Evolutionary conservation across 2,113 vertebrate species (phyloP).

Genomic region (Atrichornis clamosus): DNA sequence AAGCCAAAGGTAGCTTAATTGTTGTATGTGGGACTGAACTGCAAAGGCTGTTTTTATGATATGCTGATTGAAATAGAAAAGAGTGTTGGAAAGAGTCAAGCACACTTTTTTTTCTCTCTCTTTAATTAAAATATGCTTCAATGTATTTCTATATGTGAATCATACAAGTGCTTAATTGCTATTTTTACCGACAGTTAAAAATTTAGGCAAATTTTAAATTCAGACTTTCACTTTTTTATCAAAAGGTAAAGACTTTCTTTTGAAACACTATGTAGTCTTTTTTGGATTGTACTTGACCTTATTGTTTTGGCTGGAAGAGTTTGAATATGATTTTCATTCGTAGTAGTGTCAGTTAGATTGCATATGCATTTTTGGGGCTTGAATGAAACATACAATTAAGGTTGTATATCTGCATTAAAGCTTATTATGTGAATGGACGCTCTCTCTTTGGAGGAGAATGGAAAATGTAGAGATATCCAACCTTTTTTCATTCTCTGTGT

Average conservation of each 20-base stretch:
- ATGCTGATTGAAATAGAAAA: background rate
- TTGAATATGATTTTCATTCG: background rate
- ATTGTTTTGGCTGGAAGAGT: background rate
- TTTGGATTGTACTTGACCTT: background rate
- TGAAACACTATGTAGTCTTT: background rate
- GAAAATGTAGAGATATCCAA: background rate
- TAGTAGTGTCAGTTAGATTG: background rate
- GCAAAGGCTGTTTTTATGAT: background rate
- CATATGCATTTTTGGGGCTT: background rate
- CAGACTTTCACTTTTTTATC: background rate
- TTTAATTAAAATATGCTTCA: background rate
- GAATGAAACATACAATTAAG: background rate
- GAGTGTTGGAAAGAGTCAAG: background rate
- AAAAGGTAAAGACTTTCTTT: background rate
- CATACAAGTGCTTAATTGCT: background rate
- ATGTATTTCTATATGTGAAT: background rate
- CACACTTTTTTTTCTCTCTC: background rate
- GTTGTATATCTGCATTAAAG: background rate
- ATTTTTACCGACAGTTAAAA: background rate
- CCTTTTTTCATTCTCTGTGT: background rate
- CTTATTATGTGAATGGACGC: background rate
- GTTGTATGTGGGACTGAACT: background rate
- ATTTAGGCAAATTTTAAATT: background rate
- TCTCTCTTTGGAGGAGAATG: background rate
- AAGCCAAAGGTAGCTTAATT: background rate